Conservation (phyloP, 2,113 vertebrate species). For the Semicossyphus pulcher region DNA sequence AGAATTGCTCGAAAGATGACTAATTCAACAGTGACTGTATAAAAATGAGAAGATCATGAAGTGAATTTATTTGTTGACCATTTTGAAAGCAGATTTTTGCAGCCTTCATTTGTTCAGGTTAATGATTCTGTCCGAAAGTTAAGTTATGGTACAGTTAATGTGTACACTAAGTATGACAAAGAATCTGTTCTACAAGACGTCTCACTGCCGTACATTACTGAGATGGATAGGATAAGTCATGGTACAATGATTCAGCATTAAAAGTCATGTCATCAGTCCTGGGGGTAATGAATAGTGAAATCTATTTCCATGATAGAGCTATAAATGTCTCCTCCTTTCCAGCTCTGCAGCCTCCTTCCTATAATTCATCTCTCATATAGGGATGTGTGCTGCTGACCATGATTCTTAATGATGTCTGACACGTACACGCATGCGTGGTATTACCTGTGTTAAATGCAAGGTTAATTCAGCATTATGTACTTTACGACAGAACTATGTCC, state of each 20-base stretch:
- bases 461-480: background rate
- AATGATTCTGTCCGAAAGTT: background rate
- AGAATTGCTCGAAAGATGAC: background rate
- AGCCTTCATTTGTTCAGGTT: background rate
- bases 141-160: slow-evolving; percentile 7
- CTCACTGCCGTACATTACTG: slow-evolving; percentile 20
- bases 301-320: slow-evolving; percentile 86
- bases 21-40: background rate
- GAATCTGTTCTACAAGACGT: slow-evolving; percentile 11
- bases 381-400: slow-evolving; percentile 18
- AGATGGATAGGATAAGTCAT: slow-evolving; percentile 62
- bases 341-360: slow-evolving; percentile 16
- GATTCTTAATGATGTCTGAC: slow-evolving; percentile 7
- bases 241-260: slow-evolving; percentile 80
- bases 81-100: background rate
- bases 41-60: background rate
- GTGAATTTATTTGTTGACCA: background rate
- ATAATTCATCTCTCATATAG: slow-evolving; percentile 46
- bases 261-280: slow-evolving; percentile 82
- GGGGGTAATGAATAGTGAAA: slow-evolving; percentile 85
- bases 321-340: slow-evolving; percentile 81
- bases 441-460: background rate
- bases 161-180: slow-evolving; percentile 26
- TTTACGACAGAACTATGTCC: background rate
- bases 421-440: background rate